Percentiles rank a stretch among this genome's conserved stretches.
Conservation (phyloP, 2,797 vertebrate genomes). For the Sandelia bainsii region DNA sequence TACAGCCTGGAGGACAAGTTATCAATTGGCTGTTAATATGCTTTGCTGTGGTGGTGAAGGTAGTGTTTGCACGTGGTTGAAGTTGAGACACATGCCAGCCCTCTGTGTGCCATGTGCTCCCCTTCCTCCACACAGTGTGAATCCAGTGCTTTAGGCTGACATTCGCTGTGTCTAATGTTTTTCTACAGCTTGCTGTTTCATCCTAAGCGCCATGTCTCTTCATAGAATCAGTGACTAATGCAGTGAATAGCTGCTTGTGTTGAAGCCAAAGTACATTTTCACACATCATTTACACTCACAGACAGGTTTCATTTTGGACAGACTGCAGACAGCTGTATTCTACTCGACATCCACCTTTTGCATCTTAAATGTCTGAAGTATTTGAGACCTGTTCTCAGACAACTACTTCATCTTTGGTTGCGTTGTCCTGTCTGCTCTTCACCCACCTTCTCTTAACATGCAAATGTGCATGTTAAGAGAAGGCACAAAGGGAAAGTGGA, state of each 20-base stretch:
- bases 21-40: background rate
- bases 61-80: background rate
- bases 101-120: background rate
- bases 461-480: background rate
- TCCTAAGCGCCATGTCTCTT: too few species aligned
- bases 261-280: background rate
- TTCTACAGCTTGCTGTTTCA: background rate
- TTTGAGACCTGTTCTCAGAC: background rate
- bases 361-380: background rate
- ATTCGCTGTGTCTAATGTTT: background rate
- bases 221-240: background rate
- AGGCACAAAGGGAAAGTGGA: background rate
- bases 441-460: background rate
- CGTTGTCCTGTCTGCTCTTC: background rate
- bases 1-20: background rate
- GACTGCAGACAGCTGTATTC: background rate
- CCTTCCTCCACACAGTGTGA: background rate
- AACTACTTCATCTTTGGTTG: constrained; percentile 4
- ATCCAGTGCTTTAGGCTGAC: background rate
- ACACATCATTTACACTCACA: background rate
- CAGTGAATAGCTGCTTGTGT: background rate
- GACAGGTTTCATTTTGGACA: background rate
- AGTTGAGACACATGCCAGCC: background rate
- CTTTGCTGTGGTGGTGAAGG: background rate
- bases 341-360: background rate